Evolutionary conservation across 1,140 invertebrate genomes (phyloP), one percentile per base, ranked within the genome.

Genomic region (Helicoverpa zea): DNA sequence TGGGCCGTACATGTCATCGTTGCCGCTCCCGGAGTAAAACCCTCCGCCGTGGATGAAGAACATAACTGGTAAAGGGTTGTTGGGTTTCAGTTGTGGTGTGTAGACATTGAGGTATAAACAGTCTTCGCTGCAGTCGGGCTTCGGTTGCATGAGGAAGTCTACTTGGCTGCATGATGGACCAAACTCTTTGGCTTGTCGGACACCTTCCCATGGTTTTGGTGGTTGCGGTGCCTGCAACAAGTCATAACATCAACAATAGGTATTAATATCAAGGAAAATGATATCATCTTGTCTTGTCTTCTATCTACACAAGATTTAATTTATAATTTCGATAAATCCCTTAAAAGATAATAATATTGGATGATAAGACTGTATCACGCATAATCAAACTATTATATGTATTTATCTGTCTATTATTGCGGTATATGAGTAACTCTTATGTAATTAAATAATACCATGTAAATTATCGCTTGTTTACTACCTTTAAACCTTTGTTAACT

Each of bases 31-130:
- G 9, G 81, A 16, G 63, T 80, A 74, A 29, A 92, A 94, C 9
- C 85, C 94, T 35, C 95, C 95, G 7, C 92, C 92, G 80, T 95
- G 94, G 23, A 93, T 94, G 70, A 87, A 94, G 16, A 94, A 84
- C 83, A 95, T 89, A 0, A 95, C 94, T 4, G 95, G 91, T 51
- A 86, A 63, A 43, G 77, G 78, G 18, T 75, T 83, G 14, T 63
- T n/a, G 11, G 83, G 79, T 47, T 84, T 79, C 16, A 89, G 54
- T 47, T 88, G 74, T 54, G 89, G 87, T 1, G 87, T 82, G 61
- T 89, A 91, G 4, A 93, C 87, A 61, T 92, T 93, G 3, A 93
- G 70, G 80, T 88, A 90, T 4, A 93, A 72, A 64, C 91, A 92
- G 79, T 93, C 91, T 73, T 93, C 91, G 51, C 88, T 86, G 29